phyloP scores from a whole-genome alignment of 1,140 invertebrate genomes.

The Carposina sasakii region DNA sequence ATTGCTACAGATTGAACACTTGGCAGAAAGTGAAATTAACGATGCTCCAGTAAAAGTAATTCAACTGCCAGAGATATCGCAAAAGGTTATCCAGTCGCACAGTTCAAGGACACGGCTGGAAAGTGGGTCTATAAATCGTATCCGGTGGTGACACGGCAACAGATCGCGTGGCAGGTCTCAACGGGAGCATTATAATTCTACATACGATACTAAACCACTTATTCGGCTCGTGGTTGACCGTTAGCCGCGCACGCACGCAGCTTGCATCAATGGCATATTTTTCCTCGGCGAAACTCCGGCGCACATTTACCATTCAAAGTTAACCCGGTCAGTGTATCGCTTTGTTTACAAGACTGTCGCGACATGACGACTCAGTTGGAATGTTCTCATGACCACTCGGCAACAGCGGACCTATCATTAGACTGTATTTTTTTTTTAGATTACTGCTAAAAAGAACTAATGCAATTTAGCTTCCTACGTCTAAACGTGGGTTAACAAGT shows the following conservation, averaged over 20 bases:
- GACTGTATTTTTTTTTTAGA: no score
- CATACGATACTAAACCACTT: constrained; percentile 64
- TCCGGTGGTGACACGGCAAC: constrained; percentile 39
- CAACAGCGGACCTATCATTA: no score
- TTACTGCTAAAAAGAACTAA: no score
- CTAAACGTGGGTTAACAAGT: constrained; percentile 38
- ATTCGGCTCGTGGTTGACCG: constrained; percentile 63
- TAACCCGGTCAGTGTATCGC: constrained; percentile 65
- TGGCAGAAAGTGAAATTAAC: not conserved
- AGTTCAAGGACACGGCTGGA: constrained; percentile 50
- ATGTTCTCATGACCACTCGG: no score
- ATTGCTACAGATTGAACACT: not conserved
- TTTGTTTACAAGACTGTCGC: constrained; percentile 59
- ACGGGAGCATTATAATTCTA: constrained; percentile 62
- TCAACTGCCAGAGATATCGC: not conserved
- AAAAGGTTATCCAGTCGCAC: not conserved
- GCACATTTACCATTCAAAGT: constrained; percentile 67
- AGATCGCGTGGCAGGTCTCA: constrained; percentile 56
- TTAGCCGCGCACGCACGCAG: constrained; percentile 62
- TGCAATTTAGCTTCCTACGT: no score
- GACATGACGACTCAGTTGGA: constrained; percentile 17
- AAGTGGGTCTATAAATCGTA: constrained; percentile 46
- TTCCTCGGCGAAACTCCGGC: constrained; percentile 62
- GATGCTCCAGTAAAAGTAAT: not conserved
- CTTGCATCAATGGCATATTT: constrained; percentile 69